A percentile compares a stretch with the other conserved stretches of the same genome.
phyloP scores from a whole-genome alignment of 2,113 vertebrate species.

The Lagopus muta region DNA sequence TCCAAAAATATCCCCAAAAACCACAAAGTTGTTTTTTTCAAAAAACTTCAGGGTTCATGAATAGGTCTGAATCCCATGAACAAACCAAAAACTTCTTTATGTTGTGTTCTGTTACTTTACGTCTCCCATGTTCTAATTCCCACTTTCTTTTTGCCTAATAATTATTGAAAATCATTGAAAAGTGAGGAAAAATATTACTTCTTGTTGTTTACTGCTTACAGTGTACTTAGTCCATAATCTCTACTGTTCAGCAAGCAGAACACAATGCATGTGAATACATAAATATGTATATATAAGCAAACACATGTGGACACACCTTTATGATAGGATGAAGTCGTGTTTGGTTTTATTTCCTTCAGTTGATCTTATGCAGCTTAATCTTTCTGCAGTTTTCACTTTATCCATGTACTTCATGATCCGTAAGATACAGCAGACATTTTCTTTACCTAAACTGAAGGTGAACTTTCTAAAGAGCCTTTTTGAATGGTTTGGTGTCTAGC shows the following conservation, averaged over 20 bases:
- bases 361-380: neutral
- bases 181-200: neutral
- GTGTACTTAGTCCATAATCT: neutral
- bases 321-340: neutral
- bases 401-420: neutral
- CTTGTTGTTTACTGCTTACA: neutral
- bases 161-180: neutral
- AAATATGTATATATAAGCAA: neutral
- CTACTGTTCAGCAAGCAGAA: no score
- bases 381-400: neutral
- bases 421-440: neutral
- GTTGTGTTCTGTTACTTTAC: neutral
- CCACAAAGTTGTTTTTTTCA: fast-evolving
- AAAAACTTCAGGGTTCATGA: neutral
- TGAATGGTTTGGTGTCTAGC: neutral
- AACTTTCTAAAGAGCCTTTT: neutral
- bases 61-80: neutral
- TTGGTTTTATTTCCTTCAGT: neutral
- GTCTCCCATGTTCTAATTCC: neutral
- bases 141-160: neutral
- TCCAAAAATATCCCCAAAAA: neutral
- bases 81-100: neutral
- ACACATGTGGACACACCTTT: neutral
- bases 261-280: neutral
- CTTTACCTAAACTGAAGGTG: neutral